Base-by-base conservation (phyloP, 1,140 invertebrate species). In the Bilobella aurantiaca region DNA sequence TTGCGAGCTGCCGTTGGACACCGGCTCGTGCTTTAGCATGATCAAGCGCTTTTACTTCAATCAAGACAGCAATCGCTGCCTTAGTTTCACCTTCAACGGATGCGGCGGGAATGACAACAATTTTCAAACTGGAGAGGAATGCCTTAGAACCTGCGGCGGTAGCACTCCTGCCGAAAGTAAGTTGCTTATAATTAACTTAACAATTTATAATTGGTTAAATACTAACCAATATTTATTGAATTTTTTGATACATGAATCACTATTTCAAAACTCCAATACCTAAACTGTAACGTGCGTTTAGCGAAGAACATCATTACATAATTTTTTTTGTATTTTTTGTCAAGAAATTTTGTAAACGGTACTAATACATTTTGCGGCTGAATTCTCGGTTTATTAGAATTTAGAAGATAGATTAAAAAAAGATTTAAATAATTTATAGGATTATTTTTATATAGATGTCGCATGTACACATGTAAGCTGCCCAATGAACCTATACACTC, bases 81-180 rank as follows among this genome's bases (percentile, higher is more conserved):
- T 71, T 62, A 31, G 32, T 18, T 67, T 67, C 37, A 37, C 34
- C n/a, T 67, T 34, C 23, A 46, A 59, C 3, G 69, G 78, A 2
- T 79, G 77, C 65, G 69, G 73, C 2, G 77, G 76, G 8, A 79
- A 78, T 65, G 70, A 68, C 2, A 79, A 79, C 60, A 73, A 73
- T 53, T 78, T 78, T 67, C 37, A 62, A 16, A 74, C 63, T 30
- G 46, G 64, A 5, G 69, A 74, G 23, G 70, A 74, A 25, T 77
- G 76, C 64, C 61, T 73, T 56, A 46, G 64, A 12, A 58, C 65
- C 23, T 74, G 73, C 63, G 71, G 73, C 16, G 71, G 73, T 46
- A 66, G 72, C n/a, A 53, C 56, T 18, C 66, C 71, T 30, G 49
- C 56, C 3, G 57, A 60, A 23, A 37, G 65, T 65, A 57, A 66